Conservation (phyloP, 2,113 vertebrate genomes). For the Anhinga anhinga region DNA sequence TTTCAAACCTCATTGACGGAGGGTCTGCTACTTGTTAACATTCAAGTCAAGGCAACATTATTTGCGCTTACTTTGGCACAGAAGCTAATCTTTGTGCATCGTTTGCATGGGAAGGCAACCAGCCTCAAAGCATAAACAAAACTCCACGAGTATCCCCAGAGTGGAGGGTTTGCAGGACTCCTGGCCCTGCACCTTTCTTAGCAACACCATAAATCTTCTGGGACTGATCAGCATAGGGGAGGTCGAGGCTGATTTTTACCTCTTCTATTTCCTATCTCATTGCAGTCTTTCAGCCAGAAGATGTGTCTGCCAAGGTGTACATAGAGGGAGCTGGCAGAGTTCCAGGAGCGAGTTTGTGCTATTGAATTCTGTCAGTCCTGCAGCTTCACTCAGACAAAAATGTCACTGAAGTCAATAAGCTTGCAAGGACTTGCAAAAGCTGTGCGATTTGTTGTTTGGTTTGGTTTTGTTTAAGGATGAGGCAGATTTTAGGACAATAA, state of each 20-base stretch:
- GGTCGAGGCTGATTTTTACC: background rate
- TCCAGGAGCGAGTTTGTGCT: background rate
- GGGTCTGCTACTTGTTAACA: background rate
- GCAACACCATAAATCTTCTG: background rate
- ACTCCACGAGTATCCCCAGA: background rate
- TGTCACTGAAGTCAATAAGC: background rate
- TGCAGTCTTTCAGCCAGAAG: conserved; percentile 1
- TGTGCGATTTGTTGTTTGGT: background rate
- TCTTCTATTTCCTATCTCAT: background rate
- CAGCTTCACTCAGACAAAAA: background rate
- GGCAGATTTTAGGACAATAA: background rate
- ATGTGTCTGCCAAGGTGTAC: conserved; percentile 13
- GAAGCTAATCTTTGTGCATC: background rate
- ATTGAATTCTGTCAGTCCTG: conserved; percentile 15
- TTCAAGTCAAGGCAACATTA: conserved; percentile 25
- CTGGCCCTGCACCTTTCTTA: background rate
- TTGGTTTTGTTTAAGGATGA: background rate
- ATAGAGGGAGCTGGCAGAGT: background rate
- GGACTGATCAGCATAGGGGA: background rate
- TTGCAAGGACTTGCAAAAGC: background rate
- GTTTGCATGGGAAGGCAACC: conserved; percentile 30
- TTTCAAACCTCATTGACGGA: background rate
- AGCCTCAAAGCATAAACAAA: background rate
- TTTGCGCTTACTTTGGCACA: conserved; percentile 15
- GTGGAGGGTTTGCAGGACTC: background rate